A percentile compares a stretch with the other conserved stretches of the same genome.
Evolutionary conservation across 2,797 vertebrate species (phyloP).

Genomic region (Urophycis tenuis): DNA sequence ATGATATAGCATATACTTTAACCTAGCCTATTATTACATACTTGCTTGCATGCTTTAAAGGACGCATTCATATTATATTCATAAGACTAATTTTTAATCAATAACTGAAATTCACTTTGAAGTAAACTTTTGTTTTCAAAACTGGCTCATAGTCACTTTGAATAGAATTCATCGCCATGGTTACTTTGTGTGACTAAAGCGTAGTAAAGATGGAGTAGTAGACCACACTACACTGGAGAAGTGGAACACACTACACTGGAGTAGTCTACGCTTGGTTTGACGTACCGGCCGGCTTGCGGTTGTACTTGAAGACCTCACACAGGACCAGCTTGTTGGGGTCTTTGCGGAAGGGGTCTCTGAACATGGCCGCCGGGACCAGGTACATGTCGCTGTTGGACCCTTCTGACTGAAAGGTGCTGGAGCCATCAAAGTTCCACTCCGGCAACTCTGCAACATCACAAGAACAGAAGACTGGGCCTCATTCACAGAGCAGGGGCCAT

Average conservation of each 20-base stretch:
- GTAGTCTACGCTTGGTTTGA: background rate
- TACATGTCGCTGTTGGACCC: conserved; percentile 98
- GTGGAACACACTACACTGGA: too few species aligned
- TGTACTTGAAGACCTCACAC: conserved; percentile 93
- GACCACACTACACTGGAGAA: too few species aligned
- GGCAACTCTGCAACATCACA: conserved; percentile 74
- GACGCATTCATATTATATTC: background rate
- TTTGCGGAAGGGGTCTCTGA: conserved; percentile 89
- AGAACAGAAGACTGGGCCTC: background rate
- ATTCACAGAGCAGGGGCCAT: too few species aligned
- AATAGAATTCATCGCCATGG: too few species aligned
- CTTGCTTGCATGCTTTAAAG: background rate
- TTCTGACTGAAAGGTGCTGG: conserved; percentile 88
- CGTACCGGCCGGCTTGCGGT: conserved; percentile 82
- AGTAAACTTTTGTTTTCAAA: too few species aligned
- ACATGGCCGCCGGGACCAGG: conserved; percentile 85
- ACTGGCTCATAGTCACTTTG: background rate
- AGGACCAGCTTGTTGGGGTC: conserved; percentile 94
- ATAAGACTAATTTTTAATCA: too few species aligned
- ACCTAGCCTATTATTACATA: background rate
- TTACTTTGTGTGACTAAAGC: too few species aligned
- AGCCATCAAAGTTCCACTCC: conserved; percentile 96
- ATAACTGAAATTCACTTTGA: too few species aligned
- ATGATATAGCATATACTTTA: too few species aligned
- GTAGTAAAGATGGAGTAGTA: too few species aligned